Base-by-base conservation (phyloP, 2,797 vertebrate species). In the Cynodonichthys magdalenae region DNA sequence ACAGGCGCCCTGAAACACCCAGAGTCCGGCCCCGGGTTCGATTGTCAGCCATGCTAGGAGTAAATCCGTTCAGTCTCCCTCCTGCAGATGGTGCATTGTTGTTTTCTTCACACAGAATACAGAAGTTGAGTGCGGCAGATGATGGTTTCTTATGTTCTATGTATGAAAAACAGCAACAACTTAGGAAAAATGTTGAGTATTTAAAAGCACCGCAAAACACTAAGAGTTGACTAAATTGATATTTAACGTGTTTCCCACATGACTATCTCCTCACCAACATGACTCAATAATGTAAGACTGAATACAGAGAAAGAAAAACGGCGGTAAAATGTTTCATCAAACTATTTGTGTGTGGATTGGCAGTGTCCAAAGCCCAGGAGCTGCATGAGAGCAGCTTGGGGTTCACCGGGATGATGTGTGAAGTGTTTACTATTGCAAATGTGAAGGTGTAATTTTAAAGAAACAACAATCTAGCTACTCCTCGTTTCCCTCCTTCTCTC, bases 301-400 rank as follows among this genome's bases (percentile, higher is more conserved):
- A 81, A 69, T 86, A 86, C 80, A 87, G 75, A 90, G 59, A 82
- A 83, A 83, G 66, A 84, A 85, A 60, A 66, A 72, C 60, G 66
- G 74, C 49, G 51, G 58, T 34, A 18, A 53, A 61, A 78, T 59
- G 79, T 79, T 75, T 75, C 28, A 57, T 71, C 48, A 63, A 79
- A 67, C 59, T 17, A 80, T 74, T 77, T 82, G 79, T 81, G 84
- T 81, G 75, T 51, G 66, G 72, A 86, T 89, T 93, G 92, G 92
- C 92, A 92, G 91, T 92, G 90, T 93, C 92, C 90, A 89, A 88
- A 89, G 71, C 91, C 91, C 89, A 86, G 82, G 90, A 89, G 90
- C 90, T 83, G 71, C 88, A 73, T 90, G 90, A 86, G 86, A 42
- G 89, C 93, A 86, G 91, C 94, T n/a, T 83, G 90, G 93, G 92